Evolutionary conservation across 2,113 vertebrate genomes (phyloP).

Genomic region (Takifugu bimaculatus): DNA sequence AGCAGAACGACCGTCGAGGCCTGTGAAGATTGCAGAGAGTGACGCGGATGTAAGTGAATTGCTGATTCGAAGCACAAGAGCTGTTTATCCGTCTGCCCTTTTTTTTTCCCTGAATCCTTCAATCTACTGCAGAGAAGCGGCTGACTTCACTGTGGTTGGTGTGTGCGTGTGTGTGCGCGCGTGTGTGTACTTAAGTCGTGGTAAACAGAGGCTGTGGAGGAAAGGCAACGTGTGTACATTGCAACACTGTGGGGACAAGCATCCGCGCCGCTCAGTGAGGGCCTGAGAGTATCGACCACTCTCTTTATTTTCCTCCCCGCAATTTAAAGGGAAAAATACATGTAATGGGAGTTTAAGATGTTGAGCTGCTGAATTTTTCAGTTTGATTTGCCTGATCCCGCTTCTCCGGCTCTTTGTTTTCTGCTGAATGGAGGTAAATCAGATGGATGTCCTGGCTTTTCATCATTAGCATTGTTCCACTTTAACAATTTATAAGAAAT

Average conservation of each 20-base stretch:
- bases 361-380: conserved; percentile 78
- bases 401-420: conserved; percentile 62
- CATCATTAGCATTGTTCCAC: conserved; percentile 80
- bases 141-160: conserved; percentile 45
- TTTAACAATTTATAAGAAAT: conserved; percentile 81
- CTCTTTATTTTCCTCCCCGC: conserved; percentile 70
- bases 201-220: conserved; percentile 60
- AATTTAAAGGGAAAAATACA: conserved; percentile 80
- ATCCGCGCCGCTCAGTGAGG: conserved; percentile 51
- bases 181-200: conserved; percentile 56
- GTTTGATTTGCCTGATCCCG: conserved; percentile 73
- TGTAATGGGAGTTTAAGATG: conserved; percentile 76
- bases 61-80: conserved; percentile 33
- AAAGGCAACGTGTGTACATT: conserved; percentile 54
- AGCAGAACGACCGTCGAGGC: conserved; percentile 83
- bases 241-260: conserved; percentile 66
- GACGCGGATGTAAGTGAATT: conserved; percentile 88
- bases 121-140: conserved; percentile 50
- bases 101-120: conserved; percentile 30
- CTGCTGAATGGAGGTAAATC: conserved; percentile 74
- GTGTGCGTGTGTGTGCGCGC: conserved; percentile 27
- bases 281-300: conserved; percentile 64
- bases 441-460: conserved; percentile 74
- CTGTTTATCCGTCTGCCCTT: conserved; percentile 28
- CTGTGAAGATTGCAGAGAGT: conserved; percentile 94